Conservation (phyloP, 2,113 vertebrate species). For the Holacanthus passer region DNA sequence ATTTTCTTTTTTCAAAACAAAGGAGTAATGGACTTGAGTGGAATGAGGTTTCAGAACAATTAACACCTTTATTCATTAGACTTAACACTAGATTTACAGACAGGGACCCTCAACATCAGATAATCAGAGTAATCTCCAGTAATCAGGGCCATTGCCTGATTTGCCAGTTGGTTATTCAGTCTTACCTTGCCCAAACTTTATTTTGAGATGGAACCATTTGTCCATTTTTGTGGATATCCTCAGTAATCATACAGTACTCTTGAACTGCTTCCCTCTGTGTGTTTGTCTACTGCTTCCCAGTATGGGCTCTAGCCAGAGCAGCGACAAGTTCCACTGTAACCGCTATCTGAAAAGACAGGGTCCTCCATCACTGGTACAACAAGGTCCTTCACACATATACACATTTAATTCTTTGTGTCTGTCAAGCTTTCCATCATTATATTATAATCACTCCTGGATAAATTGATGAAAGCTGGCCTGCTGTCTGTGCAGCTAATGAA, state of each 20-base stretch:
- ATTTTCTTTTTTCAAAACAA: background rate
- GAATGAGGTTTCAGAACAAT: background rate
- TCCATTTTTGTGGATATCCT: background rate
- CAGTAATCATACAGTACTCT: background rate
- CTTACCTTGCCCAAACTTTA: background rate
- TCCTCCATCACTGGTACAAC: conserved; percentile 61
- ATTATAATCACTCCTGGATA: background rate
- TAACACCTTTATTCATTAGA: background rate
- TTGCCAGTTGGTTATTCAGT: background rate
- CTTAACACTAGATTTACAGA: no score
- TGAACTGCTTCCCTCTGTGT: background rate
- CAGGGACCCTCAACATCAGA: no score
- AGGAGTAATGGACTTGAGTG: background rate
- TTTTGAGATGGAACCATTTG: background rate
- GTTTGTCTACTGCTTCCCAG: background rate
- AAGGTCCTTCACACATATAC: conserved; percentile 57
- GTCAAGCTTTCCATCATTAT: background rate
- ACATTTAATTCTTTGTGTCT: background rate
- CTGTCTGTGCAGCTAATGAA: conserved; percentile 44
- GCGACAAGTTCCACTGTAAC: conserved; percentile 77
- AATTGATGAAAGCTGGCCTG: background rate
- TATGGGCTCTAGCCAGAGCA: conserved; percentile 81
- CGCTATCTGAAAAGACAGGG: conserved; percentile 75
- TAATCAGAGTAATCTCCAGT: background rate
- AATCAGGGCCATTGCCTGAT: no score